These are phyloP conservation scores for Pollenia griseotomentosa DNA, from an alignment of 2,888 invertebrate genomes.

Conservation along the genomic window DNA sequence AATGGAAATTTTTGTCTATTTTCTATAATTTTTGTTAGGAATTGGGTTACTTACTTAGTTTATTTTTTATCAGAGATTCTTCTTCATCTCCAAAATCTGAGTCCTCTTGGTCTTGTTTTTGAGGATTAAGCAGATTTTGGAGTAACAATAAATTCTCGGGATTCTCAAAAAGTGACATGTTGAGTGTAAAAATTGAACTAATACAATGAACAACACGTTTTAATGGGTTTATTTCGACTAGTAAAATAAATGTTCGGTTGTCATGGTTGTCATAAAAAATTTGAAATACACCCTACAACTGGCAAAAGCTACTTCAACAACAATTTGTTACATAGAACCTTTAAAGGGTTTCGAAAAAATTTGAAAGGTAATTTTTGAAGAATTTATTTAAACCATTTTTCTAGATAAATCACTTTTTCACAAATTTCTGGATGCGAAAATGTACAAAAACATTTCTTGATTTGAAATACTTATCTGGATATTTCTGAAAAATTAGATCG, in stretches of 20 bases:
- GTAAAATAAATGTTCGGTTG: neutral
- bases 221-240: neutral
- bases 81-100: slow-evolving; percentile 80
- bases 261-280: neutral
- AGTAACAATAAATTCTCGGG: slow-evolving; percentile 79
- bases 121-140: slow-evolving; percentile 79
- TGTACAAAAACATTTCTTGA: too few species aligned
- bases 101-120: slow-evolving; percentile 77
- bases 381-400: too few species aligned
- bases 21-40: neutral
- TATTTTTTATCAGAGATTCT: slow-evolving; percentile 74
- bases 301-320: neutral
- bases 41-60: slow-evolving; percentile 76
- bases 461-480: too few species aligned
- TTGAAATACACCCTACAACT: neutral
- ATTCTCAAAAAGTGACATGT: slow-evolving; percentile 82
- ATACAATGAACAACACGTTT: neutral
- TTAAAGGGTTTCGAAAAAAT: too few species aligned
- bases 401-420: too few species aligned
- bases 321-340: too few species aligned
- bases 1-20: neutral
- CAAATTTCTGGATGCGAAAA: too few species aligned
- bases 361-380: too few species aligned
- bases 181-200: neutral
- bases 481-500: too few species aligned